Evolutionary conservation across 1,140 invertebrate genomes (phyloP).

Genomic region (Psilanteris sp.): DNA sequence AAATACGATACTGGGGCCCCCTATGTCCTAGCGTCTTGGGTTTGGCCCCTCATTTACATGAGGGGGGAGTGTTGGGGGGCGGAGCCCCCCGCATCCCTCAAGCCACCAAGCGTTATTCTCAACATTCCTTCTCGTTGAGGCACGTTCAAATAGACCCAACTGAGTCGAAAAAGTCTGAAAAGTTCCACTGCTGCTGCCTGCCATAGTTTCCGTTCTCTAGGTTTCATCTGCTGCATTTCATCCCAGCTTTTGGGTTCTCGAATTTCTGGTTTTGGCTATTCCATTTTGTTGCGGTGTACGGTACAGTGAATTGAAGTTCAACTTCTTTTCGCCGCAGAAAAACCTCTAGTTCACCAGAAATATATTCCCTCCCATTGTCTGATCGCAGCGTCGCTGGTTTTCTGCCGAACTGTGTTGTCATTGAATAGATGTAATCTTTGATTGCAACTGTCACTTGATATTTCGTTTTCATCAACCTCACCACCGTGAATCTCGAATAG

Average conservation of each 20-base stretch:
- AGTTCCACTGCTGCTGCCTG: slow-evolving; percentile 4
- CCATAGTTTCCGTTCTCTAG: slow-evolving; percentile 18
- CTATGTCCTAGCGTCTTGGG: no score
- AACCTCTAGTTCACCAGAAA: no score
- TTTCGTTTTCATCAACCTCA: slow-evolving; percentile 42
- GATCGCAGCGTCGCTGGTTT: slow-evolving; percentile 2
- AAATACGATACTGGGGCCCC: no score
- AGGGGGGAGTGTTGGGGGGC: no score
- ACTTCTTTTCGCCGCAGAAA: no score
- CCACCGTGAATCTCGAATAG: slow-evolving; percentile 22
- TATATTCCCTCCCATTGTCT: no score
- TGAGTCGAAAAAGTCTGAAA: no score
- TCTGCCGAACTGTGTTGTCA: slow-evolving; percentile 17
- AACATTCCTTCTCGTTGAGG: no score
- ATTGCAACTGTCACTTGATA: slow-evolving; percentile 17
- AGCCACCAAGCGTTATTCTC: no score
- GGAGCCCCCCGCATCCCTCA: no score
- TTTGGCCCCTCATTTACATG: no score
- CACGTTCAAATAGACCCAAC: no score
- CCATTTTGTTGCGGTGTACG: neutral
- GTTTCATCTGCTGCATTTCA: slow-evolving; percentile 20
- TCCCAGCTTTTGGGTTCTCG: slow-evolving; percentile 9
- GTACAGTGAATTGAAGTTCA: slow-evolving; percentile 6
- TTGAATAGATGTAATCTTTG: slow-evolving; percentile 30
- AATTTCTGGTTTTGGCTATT: neutral